Percentiles rank a stretch among this genome's conserved stretches.
Evolutionary conservation across 2,113 vertebrate genomes (phyloP).

Genomic region (Heterochromis multidens): DNA sequence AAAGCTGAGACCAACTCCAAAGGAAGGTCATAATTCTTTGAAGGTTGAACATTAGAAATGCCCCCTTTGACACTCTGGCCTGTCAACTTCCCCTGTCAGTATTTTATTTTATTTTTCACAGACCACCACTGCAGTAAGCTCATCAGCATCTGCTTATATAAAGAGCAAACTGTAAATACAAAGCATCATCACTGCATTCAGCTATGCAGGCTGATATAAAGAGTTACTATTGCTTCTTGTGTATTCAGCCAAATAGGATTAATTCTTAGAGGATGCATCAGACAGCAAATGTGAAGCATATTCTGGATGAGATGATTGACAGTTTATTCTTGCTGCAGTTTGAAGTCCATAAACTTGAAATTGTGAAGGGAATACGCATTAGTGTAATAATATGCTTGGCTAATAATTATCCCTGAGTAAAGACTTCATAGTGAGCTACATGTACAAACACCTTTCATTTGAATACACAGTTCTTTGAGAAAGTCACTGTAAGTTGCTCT

Average conservation of each 20-base stretch:
- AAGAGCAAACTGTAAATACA: slow-evolving; percentile 27
- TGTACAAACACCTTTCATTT: neutral
- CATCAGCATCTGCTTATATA: slow-evolving; percentile 3
- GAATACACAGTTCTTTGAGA: neutral
- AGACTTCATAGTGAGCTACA: neutral
- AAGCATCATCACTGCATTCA: neutral
- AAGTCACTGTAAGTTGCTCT: neutral
- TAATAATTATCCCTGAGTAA: neutral
- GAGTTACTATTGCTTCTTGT: slow-evolving; percentile 9
- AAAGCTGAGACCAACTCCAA: neutral
- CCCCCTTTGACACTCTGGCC: neutral
- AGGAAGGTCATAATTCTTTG: neutral
- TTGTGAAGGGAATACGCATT: neutral
- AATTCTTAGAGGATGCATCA: neutral
- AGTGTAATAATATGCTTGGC: neutral
- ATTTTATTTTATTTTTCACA: neutral
- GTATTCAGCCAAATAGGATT: neutral
- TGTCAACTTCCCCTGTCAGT: neutral
- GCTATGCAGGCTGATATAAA: slow-evolving; percentile 8
- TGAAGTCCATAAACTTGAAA: neutral
- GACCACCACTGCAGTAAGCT: neutral
- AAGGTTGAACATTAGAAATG: neutral
- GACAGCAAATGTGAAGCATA: neutral
- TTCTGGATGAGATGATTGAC: neutral
- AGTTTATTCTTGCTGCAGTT: neutral